Base-by-base conservation (phyloP, 2,113 vertebrate genomes). In the Cephalopterus ornatus region DNA sequence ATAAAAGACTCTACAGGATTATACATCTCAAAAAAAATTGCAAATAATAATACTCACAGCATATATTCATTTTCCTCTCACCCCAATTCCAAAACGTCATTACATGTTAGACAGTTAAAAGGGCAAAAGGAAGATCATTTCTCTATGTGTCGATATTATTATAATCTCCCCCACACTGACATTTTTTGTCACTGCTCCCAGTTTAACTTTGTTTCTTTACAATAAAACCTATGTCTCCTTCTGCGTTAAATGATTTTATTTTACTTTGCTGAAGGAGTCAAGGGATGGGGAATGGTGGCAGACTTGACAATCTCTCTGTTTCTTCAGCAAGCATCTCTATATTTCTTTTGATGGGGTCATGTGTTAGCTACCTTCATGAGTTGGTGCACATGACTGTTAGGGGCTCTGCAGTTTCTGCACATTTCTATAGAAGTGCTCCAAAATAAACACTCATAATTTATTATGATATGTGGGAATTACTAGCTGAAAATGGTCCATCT, bases 41-140 rank as follows among this genome's bases (percentile, higher is more conserved):
- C 32, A 81, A n/a, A 39, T 27, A 14, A 63, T 22, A 59, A 50
- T 81, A 77, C 23, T 46, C 18, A 22, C 11, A 32, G 14, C 4
- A 49, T 14, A 50, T 30, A 32, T 14, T 50, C 1, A 41, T 47
- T 77, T 68, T 49, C 11, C 24, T 68, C 15, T 72, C 47, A 56
- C 4, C 0, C 0, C 9, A 30, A 7, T 49, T 83, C 26, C 66
- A 58, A 78, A 35, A 50, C 1, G 1, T n/a, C 9, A 5, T 44
- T 76, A 68, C 2, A 14, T 19, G 4, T 35, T 24, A 82, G 26
- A 26, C 9, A 70, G 52, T 53, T 37, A 71, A 35, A 61, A 65
- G 24, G 9, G 3, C 8, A 47, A 21, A n/a, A 61, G 23, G 44
- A 68, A 30, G 0, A 42, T 33, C 0, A 0, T 47, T 78, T 59